Percentiles rank a stretch among this genome's conserved stretches.
phyloP scores from a whole-genome alignment of 2,888 invertebrate species.

The Azorinus chamasolen region DNA sequence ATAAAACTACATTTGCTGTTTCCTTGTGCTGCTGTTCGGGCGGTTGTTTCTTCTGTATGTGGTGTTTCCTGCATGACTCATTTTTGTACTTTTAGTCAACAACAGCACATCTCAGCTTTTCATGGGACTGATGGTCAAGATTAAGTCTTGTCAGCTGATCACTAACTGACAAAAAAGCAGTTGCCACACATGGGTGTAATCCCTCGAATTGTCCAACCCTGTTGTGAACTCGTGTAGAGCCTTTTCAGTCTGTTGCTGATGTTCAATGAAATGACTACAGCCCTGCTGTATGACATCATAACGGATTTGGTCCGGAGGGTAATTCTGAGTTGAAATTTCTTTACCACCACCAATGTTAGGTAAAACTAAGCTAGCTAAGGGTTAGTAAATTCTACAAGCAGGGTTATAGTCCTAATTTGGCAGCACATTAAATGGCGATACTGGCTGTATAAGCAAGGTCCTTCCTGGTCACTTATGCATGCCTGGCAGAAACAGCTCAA shows the following conservation, averaged over 20 bases:
- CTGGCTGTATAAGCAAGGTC: constrained; percentile 25
- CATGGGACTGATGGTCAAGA: constrained; percentile 6
- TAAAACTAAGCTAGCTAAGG: neutral
- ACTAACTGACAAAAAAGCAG: constrained; percentile 41
- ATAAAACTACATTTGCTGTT: constrained; percentile 25
- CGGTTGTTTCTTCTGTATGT: no score
- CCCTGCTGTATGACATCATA: no score
- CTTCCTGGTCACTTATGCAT: constrained; percentile 28
- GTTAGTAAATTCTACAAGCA: no score
- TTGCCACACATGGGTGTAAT: constrained; percentile 42
- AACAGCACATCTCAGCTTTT: constrained; percentile 22
- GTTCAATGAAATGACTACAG: constrained; percentile 6
- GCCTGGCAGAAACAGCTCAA: constrained; percentile 36
- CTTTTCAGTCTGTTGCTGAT: neutral
- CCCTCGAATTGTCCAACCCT: constrained; percentile 40
- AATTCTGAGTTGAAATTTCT: no score
- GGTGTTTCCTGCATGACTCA: no score
- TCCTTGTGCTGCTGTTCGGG: no score
- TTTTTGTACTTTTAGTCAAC: no score
- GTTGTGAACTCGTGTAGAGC: constrained; percentile 5
- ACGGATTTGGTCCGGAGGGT: no score
- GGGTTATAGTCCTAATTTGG: no score
- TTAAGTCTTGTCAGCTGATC: constrained; percentile 32
- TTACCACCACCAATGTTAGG: neutral
- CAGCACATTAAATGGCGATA: constrained; percentile 7